Evolutionary conservation across 2,797 vertebrate species (phyloP), one percentile per base, ranked within the genome.

Genomic region (Phrynocephalus vlangalii): DNA sequence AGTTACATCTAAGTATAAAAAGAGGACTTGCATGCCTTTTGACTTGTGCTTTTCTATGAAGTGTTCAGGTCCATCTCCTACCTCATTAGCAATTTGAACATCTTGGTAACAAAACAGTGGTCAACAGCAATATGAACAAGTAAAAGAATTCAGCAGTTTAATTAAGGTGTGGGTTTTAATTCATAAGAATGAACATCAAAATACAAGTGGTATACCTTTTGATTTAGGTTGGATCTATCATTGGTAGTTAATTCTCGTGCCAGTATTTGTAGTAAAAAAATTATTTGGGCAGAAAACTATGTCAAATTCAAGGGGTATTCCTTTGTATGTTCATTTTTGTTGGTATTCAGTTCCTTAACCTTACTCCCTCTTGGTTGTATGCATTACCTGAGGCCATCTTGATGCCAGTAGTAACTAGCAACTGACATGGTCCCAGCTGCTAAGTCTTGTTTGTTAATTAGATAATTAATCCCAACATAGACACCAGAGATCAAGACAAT

Each of bases 391-490:
- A 84, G 30, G 70, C 33, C 13, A 26, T 60, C 11, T 15, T n/a
- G 6, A 66, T 56, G n/a, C 44, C 48, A 75, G 28, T 67, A 79
- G 68, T 75, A 56, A 84, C 22, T 10, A 52, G 60, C 20, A 66
- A 67, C 6, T 70, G 50, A 75, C 13, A 44, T 68, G 20, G 2
- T 80, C 75, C 56, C 81, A 60, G 38, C 48, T 80, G 76, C 15
- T 60, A 26, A 33, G 1, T 26, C 70, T 80, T 75, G 68, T 75
- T 24, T 22, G 2, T 76, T 75, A 79, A 80, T 76, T 83, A 75
- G 20, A n/a, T 50, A 89, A 79, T 86, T 78, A 84, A 86, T 84
- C 68, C 68, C 81, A 83, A 16, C 26, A 33, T 67, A 50, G 38
- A 8, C 30, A 52, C 15, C 44, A 30, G 48, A 79, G n/a, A 24